Conservation (phyloP, 2,113 vertebrate species). For the Microcebus jonahi region DNA sequence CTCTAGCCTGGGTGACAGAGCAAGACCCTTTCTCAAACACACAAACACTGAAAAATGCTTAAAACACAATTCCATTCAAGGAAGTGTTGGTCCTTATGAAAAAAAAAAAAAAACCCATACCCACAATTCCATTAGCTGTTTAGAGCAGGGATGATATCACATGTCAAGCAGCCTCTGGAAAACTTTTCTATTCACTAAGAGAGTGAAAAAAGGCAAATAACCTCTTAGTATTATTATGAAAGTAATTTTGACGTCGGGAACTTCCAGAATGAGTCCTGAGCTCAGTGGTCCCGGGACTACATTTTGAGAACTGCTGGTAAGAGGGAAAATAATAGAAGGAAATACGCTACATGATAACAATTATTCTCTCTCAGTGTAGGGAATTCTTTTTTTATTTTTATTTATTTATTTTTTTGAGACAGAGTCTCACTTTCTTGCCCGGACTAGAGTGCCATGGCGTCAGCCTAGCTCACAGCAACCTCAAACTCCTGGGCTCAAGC, state of each 20-base stretch:
- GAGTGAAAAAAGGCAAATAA: slow-evolving; percentile 4
- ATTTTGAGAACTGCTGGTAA: background rate
- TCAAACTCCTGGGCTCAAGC: too few relatives aligned
- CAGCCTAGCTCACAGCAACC: too few relatives aligned
- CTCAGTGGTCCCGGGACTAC: background rate
- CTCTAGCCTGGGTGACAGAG: too few relatives aligned
- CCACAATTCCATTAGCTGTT: background rate
- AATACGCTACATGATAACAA: background rate
- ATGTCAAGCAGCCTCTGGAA: background rate
- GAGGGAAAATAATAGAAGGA: background rate
- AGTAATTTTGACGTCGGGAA: background rate
- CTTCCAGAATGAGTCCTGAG: background rate
- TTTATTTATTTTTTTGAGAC: too few relatives aligned
- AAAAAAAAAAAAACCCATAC: background rate
- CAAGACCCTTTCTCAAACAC: too few relatives aligned
- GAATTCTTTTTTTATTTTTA: background rate
- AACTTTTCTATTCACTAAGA: slow-evolving; percentile 37
- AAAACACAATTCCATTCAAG: background rate
- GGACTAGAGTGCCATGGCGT: too few relatives aligned
- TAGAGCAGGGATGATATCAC: background rate
- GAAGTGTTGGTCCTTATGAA: too few relatives aligned
- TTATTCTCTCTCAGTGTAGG: background rate
- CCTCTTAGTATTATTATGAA: background rate
- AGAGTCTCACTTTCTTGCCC: too few relatives aligned
- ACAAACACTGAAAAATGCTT: background rate